Conservation (phyloP, 2,888 invertebrate species). For the Baccha elongata region DNA sequence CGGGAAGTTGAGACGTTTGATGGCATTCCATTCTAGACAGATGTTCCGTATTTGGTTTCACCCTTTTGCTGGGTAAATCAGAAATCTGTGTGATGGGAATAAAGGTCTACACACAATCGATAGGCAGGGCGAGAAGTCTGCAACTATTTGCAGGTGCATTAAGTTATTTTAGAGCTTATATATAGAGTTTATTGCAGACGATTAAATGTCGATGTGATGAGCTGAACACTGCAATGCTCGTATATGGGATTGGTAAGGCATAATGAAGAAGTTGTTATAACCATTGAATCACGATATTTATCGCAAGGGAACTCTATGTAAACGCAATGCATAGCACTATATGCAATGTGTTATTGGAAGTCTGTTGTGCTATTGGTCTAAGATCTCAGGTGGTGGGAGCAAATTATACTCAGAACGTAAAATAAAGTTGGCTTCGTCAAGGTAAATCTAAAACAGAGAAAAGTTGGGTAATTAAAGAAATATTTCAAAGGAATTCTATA, state of each 20-base stretch:
- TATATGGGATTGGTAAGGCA: slow-evolving; percentile 21
- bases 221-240: slow-evolving; percentile 9
- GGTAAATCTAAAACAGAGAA: no score
- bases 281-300: slow-evolving; percentile 49
- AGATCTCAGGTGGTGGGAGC: no score
- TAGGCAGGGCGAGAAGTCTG: background rate
- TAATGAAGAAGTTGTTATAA: slow-evolving; percentile 46
- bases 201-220: slow-evolving; percentile 68
- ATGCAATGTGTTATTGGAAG: no score
- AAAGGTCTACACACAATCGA: no score
- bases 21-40: slow-evolving; percentile 73
- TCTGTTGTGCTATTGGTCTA: no score
- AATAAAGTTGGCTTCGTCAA: no score
- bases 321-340: slow-evolving; percentile 50
- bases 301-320: slow-evolving; percentile 22
- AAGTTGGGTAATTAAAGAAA: no score
- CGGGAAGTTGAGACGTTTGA: slow-evolving; percentile 71
- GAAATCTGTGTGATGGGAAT: slow-evolving; percentile 8
- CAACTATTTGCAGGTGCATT: slow-evolving; percentile 72
- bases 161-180: slow-evolving; percentile 52
- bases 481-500: no score
- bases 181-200: slow-evolving; percentile 34
- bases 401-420: no score
- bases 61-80: slow-evolving; percentile 57
- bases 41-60: slow-evolving; percentile 72